Conservation (phyloP, 1,140 invertebrate genomes). For the Sesamia nonagrioides region DNA sequence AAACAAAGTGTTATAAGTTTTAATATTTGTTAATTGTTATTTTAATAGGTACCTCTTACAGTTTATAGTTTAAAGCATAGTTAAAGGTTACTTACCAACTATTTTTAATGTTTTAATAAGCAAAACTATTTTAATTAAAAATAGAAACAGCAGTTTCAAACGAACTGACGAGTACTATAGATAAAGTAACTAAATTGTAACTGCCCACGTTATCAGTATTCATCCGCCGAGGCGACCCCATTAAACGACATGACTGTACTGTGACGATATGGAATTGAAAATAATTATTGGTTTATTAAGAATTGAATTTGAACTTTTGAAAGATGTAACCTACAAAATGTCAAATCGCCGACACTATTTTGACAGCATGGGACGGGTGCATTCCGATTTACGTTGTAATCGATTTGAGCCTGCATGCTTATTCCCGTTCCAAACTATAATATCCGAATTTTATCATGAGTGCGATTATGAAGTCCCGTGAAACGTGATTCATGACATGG, state of each 20-base stretch:
- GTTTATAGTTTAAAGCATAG: no score
- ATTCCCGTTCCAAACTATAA: no score
- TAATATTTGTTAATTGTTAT: no score
- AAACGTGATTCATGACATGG: no score
- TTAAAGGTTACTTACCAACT: not conserved
- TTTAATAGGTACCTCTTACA: no score
- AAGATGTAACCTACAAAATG: conserved; percentile 2
- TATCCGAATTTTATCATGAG: no score
- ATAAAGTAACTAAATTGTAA: not conserved
- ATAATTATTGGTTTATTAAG: not conserved
- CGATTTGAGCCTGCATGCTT: no score
- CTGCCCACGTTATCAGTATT: conserved; percentile 18
- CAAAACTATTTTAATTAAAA: not conserved
- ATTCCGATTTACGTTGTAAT: not conserved
- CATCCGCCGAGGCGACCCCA: not conserved
- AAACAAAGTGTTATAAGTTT: not conserved
- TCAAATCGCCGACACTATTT: conserved; percentile 1
- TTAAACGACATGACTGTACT: conserved; percentile 17
- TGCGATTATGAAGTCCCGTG: no score
- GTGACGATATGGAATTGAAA: conserved; percentile 18
- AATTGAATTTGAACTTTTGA: not conserved
- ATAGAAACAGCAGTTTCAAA: conserved; percentile 5
- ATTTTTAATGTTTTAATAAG: not conserved
- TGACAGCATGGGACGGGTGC: no score
- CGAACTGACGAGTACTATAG: not conserved